Conservation (phyloP, 2,113 vertebrate species). For the Oceanodroma tethys region DNA sequence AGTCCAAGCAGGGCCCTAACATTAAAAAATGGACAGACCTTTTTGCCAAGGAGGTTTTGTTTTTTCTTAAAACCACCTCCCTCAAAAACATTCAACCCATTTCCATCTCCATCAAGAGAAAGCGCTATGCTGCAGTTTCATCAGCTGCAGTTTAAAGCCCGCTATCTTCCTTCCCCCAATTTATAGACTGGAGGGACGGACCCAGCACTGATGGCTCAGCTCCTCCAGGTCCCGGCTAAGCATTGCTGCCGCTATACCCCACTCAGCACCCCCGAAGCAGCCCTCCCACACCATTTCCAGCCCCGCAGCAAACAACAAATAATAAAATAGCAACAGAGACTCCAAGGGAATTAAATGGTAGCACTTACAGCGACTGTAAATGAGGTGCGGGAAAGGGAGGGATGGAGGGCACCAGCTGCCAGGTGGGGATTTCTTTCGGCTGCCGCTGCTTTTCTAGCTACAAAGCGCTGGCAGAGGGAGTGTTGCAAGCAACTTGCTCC, state of each 20-base stretch:
- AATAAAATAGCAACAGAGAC: background rate
- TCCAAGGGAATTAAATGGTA: background rate
- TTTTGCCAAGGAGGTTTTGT: background rate
- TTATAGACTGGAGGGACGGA: accelerated
- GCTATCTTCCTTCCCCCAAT: background rate
- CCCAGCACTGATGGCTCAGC: accelerated
- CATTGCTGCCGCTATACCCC: accelerated
- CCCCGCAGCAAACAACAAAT: background rate
- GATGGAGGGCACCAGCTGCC: accelerated
- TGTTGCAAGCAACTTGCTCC: background rate
- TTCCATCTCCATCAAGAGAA: background rate
- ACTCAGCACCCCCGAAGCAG: background rate
- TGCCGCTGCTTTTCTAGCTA: background rate
- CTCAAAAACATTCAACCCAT: background rate
- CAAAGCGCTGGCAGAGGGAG: background rate
- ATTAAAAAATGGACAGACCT: background rate
- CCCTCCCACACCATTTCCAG: background rate
- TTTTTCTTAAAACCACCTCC: background rate
- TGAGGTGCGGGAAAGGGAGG: background rate
- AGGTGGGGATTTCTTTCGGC: background rate
- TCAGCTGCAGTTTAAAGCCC: background rate
- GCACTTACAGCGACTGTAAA: accelerated
- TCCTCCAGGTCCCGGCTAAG: background rate
- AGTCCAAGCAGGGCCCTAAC: background rate
- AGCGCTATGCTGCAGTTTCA: accelerated